These are phyloP conservation scores for Umimayanthus kanabou DNA, from an alignment of 92 coral and sea anemone species.

Conservation along the genomic window DNA sequence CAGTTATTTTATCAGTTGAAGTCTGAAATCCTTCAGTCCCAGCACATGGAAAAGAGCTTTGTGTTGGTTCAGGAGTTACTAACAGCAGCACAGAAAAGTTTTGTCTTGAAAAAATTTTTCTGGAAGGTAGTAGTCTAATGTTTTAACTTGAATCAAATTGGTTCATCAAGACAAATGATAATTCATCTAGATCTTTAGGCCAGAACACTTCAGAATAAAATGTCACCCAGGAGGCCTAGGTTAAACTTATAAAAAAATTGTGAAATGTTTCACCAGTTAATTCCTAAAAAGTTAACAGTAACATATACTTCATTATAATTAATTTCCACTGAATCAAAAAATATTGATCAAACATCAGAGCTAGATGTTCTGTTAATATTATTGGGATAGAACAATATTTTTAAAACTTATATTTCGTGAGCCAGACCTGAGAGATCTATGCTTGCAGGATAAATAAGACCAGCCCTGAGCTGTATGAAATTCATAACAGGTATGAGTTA, in stretches of 20 bases:
- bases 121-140: constrained; percentile 80
- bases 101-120: constrained; percentile 79
- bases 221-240: not conserved
- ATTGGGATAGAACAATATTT: too few relatives aligned
- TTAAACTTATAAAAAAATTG: not conserved
- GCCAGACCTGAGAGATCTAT: too few relatives aligned
- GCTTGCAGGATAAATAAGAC: too few relatives aligned
- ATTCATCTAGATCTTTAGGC: not conserved
- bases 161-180: not conserved
- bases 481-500: too few relatives aligned
- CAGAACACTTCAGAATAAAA: not conserved
- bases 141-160: not conserved
- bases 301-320: too few relatives aligned
- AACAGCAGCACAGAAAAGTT: constrained; percentile 89
- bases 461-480: too few relatives aligned
- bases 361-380: too few relatives aligned
- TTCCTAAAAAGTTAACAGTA: too few relatives aligned
- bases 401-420: too few relatives aligned
- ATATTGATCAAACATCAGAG: too few relatives aligned
- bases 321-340: too few relatives aligned
- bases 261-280: too few relatives aligned
- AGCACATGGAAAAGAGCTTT: constrained; percentile 80
- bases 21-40: constrained; percentile 87
- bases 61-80: constrained; percentile 85
- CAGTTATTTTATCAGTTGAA: constrained; percentile 88